These are phyloP conservation scores for Aphis gossypii DNA, from an alignment of 1,140 invertebrate genomes.

Conservation along the genomic window DNA sequence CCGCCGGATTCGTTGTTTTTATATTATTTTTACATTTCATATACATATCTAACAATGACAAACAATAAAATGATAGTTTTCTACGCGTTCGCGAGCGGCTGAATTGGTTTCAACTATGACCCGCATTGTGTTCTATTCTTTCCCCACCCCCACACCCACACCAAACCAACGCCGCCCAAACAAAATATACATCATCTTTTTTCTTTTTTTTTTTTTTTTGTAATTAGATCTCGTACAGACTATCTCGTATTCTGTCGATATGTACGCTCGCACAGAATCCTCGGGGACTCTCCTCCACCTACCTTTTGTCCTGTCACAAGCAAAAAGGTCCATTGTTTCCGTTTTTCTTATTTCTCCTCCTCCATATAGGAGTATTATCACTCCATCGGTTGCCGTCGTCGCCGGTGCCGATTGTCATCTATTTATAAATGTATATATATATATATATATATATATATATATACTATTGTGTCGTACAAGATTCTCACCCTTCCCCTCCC, in stretches of 20 bases:
- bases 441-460: not conserved
- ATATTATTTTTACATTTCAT: slow-evolving; percentile 30
- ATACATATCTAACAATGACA: slow-evolving; percentile 50
- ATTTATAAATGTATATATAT: not conserved
- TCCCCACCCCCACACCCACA: too few relatives aligned
- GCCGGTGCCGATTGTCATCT: slow-evolving; percentile 52
- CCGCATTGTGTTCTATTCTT: slow-evolving; percentile 38
- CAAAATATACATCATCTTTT: slow-evolving; percentile 54
- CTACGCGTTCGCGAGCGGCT: not conserved
- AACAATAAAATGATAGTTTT: slow-evolving; percentile 48
- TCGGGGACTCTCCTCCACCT: slow-evolving; percentile 7
- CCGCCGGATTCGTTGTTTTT: slow-evolving; percentile 32
- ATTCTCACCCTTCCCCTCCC: not conserved
- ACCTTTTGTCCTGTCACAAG: slow-evolving; percentile 49
- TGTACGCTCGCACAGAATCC: not conserved
- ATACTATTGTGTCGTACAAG: slow-evolving; percentile 42
- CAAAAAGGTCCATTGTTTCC: slow-evolving; percentile 56
- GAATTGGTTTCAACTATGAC: slow-evolving; percentile 58
- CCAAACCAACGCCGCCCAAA: not conserved
- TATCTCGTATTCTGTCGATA: slow-evolving; percentile 26
- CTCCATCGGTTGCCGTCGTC: slow-evolving; percentile 45
- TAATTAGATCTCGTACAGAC: slow-evolving; percentile 53
- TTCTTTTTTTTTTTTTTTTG: slow-evolving; percentile 33
- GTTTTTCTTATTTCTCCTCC: slow-evolving; percentile 42
- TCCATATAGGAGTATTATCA: slow-evolving; percentile 29